Evolutionary conservation across 2,888 invertebrate genomes (phyloP), one percentile per base, ranked within the genome.

Genomic region (Pedicia rivosa): DNA sequence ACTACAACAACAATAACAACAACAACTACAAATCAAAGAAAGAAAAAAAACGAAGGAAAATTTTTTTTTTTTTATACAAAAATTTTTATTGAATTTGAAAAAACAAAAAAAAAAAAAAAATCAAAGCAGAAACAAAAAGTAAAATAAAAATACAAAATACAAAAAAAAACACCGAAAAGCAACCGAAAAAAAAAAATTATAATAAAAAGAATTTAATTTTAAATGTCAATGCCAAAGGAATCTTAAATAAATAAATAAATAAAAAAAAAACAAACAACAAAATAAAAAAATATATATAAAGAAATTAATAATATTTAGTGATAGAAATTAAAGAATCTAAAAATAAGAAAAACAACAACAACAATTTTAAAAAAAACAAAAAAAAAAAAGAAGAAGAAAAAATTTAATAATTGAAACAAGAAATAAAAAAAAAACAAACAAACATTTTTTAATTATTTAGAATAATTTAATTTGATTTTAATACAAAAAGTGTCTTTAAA

Each of bases 31-130:
- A 20, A n/a, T n/a, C n/a, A n/a, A n/a, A n/a, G n/a, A n/a, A n/a
- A n/a, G n/a, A n/a, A n/a, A n/a, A n/a, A n/a, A n/a, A n/a, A n/a
- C n/a, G n/a, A n/a, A n/a, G n/a, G n/a, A n/a, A n/a, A n/a, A 20
- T 20, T 6, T 20, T 20, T 20, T 20, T 20, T 20, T 20, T 20
- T 6, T 20, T 20, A 20, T 20, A 6, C 5, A 6, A 6, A 20
- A 20, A 20, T 20, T 20, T 12, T 14, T 29, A 22, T 36, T 27
- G 17, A 31, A 24, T 6, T 10, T 30, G 9, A 10, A n/a, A 26
- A 31, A 16, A 32, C 25, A 12, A 33, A 19, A 40, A 29, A 19
- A 33, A 37, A 36, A 27, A 36, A 17, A 37, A 32, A n/a, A 16
- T 20, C 20, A 20, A 20, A 20, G 5, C 20, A 20, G 20, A 20